Base-by-base conservation (phyloP, 2,888 invertebrate genomes). In the Orthosia cruda region DNA sequence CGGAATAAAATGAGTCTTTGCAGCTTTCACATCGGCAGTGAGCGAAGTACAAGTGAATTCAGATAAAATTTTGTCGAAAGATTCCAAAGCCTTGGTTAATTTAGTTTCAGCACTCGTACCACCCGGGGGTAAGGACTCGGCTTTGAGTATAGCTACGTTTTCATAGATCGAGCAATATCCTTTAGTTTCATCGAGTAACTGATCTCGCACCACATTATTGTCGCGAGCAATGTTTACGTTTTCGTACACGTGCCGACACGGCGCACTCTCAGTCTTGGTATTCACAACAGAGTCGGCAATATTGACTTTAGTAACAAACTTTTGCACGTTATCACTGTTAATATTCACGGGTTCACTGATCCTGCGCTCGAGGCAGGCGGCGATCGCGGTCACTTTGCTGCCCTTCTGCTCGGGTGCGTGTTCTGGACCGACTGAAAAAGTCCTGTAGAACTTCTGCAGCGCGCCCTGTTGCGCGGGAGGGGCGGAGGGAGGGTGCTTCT, bases 391-490 rank as follows among this genome's bases (percentile, higher is more conserved):
- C 82, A 96, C 96, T 93, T 96, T 96, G 72, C 92, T 93, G 82
- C 94, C 94, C 91, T 96, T 96, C 80, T 92, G 91, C 86, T 96
- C 96, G 86, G 92, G 80, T 76, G 93, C 90, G 84, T 90, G 89
- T 91, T 95, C 95, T 84, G 94, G 90, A 81, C 92, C 94, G 87
- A 96, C 94, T 93, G 96, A 96, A 91, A 96, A 96, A 73, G 96
- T 96, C 94, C 96, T 96, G 94, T 97, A 97, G 92, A 97, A 96
- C 89, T 95, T 96, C 92, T 97, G 97, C 89, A 96, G 92, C 55
- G 96, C 94, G 90, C 93, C 93, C 76, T 91, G 93, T 77, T 92
- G 91, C 79, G 94, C 87, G 92, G 94, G 92, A 91, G 94, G 87
- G 87, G 93, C 78, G 80, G 92, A 82, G 81, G 93, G 73, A 78